These are phyloP conservation scores for Protodeltote pygarga DNA, from an alignment of 2,888 invertebrate species.

Conservation along the genomic window DNA sequence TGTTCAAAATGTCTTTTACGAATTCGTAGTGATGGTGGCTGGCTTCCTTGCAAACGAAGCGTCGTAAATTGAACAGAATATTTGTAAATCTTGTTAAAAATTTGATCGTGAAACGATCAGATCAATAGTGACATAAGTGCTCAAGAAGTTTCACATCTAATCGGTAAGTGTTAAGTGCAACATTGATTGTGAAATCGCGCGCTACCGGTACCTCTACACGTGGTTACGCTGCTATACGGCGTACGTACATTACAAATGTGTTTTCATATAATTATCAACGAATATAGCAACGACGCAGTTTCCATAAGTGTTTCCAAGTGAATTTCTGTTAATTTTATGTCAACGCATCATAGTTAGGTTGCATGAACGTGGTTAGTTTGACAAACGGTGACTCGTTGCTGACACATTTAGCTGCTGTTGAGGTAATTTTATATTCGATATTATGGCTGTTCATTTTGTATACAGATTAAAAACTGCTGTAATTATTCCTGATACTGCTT, in stretches of 20 bases:
- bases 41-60: conserved; percentile 86
- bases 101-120: conserved; percentile 74
- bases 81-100: conserved; percentile 73
- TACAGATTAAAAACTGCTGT: conserved; percentile 4
- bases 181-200: conserved; percentile 72
- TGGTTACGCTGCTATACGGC: conserved; percentile 77
- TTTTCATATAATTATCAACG: conserved; percentile 61
- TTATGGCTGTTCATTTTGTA: conserved; percentile 16
- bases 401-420: conserved; percentile 66
- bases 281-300: conserved; percentile 53
- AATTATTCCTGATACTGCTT: conserved; percentile 14
- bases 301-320: conserved; percentile 53
- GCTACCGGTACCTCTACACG: conserved; percentile 84
- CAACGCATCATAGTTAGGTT: conserved; percentile 69
- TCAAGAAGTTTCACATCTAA: conserved; percentile 81
- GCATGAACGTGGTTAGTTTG: conserved; percentile 83
- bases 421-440: conserved; percentile 63
- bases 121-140: conserved; percentile 81
- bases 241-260: conserved; percentile 68
- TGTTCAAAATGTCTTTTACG: conserved; percentile 85
- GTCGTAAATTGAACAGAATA: conserved; percentile 79
- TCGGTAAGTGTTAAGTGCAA: conserved; percentile 82
- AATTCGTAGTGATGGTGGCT: conserved; percentile 87
- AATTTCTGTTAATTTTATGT: conserved; percentile 58
- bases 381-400: conserved; percentile 73